Percentiles rank a stretch among this genome's conserved stretches.
These are phyloP conservation scores for Macrobrachium nipponense DNA, from an alignment of 1,140 invertebrate genomes.

Conservation along the genomic window DNA sequence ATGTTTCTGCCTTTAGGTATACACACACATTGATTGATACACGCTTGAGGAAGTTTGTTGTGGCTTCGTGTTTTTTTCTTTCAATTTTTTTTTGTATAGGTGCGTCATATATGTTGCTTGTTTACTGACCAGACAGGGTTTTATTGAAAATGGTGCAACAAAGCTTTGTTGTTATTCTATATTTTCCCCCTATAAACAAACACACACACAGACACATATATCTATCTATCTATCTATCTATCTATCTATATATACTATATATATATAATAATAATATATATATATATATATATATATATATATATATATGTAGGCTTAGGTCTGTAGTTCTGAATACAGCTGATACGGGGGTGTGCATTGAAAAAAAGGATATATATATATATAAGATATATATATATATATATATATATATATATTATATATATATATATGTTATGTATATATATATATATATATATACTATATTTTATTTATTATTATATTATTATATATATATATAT, in stretches of 20 bases:
- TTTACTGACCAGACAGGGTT: too few relatives aligned
- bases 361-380: not conserved
- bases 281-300: not conserved
- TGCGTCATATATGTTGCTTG: too few relatives aligned
- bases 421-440: not conserved
- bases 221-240: not conserved
- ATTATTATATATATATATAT: not conserved
- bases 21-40: not conserved
- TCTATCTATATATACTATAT: too few relatives aligned
- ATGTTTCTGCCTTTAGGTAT: not conserved
- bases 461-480: not conserved
- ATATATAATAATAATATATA: not conserved
- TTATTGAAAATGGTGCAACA: too few relatives aligned
- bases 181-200: too few relatives aligned
- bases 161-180: too few relatives aligned
- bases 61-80: too few relatives aligned
- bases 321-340: too few relatives aligned
- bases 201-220: not conserved
- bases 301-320: not conserved
- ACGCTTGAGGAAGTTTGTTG: too few relatives aligned
- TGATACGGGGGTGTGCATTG: too few relatives aligned
- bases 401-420: not conserved
- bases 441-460: conserved; percentile 10
- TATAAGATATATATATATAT: not conserved
- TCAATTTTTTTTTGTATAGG: too few relatives aligned